Evolutionary conservation across 2,113 vertebrate genomes (phyloP), one percentile per base, ranked within the genome.

Genomic region (Craseonycteris thonglongyai): DNA sequence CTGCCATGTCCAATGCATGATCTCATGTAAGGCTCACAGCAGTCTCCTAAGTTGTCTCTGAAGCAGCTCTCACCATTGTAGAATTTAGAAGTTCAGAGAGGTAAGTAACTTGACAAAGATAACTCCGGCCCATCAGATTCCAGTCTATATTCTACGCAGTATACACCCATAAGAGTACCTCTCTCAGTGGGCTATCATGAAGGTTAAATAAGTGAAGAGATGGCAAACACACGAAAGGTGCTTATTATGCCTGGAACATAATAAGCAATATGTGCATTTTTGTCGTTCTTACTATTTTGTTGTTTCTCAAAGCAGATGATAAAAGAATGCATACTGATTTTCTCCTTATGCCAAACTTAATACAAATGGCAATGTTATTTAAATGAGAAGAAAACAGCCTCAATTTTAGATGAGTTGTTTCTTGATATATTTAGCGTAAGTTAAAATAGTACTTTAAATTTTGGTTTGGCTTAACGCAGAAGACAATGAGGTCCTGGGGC

Each of bases 321-420:
- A 93, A 92, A 84, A 54, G 28, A 49, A 56, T 86, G 35, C 38
- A 51, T 76, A 61, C 78, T 74, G 47, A 84, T 94, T 80, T 84
- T 90, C 66, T 58, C 28, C 58, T 82, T 68, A 79, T 49, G 45
- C 7, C 49, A 69, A 35, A 94, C 21, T 94, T 79, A 63, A 69
- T 81, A 74, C 51, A 95, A 96, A 91, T 65, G 24, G 33, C 26
- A 94, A 19, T 82, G 51, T 22, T 71, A 87, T 78, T 76, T 90
- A 59, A 30, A 90, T 65, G 72, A 76, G 79, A 95, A 80, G 33
- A 71, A 65, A 56, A 75, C 1, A 92, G 35, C n/a, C 33, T 91
- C 78, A 56, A 45, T 88, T 82, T 72, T 76, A 75, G 38, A 35
- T 72, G 33, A 86, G 21, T 56, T 69, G 42, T 78, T 89, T 91